A percentile compares a stretch with the other conserved stretches of the same genome.
Evolutionary conservation across 2,797 vertebrate genomes (phyloP).

Genomic region (Cossypha niveicapilla): DNA sequence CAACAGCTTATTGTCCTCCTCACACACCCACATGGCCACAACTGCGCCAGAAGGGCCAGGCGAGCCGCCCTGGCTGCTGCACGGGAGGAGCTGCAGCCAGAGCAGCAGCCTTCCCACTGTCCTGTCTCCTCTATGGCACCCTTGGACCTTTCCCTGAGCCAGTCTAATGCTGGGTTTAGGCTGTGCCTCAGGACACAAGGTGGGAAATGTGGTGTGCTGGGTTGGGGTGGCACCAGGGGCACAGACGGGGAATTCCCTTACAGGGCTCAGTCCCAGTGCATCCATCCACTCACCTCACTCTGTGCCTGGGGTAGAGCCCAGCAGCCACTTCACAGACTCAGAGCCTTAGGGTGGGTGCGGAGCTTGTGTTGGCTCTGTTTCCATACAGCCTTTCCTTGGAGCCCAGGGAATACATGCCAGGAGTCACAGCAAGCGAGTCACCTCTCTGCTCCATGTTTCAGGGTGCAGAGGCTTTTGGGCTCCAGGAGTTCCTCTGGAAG

Average conservation of each 20-base stretch:
- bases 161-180: neutral
- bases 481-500: neutral
- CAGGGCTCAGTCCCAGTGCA: neutral
- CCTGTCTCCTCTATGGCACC: neutral
- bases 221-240: fast-evolving
- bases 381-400: neutral
- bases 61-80: fast-evolving
- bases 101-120: fast-evolving
- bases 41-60: neutral
- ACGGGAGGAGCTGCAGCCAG: neutral
- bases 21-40: neutral
- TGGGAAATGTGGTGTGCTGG: neutral
- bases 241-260: neutral
- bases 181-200: neutral
- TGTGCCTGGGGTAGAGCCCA: neutral
- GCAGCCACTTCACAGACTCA: neutral
- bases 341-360: neutral
- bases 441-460: neutral
- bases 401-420: fast-evolving
- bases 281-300: neutral
- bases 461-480: neutral
- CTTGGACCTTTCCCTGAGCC: neutral
- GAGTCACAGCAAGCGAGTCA: neutral
- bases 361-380: neutral
- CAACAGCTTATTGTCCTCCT: constrained; percentile 8